Evolutionary conservation across 2,113 vertebrate species (phyloP).

Genomic region (Nothoprocta pentlandii): DNA sequence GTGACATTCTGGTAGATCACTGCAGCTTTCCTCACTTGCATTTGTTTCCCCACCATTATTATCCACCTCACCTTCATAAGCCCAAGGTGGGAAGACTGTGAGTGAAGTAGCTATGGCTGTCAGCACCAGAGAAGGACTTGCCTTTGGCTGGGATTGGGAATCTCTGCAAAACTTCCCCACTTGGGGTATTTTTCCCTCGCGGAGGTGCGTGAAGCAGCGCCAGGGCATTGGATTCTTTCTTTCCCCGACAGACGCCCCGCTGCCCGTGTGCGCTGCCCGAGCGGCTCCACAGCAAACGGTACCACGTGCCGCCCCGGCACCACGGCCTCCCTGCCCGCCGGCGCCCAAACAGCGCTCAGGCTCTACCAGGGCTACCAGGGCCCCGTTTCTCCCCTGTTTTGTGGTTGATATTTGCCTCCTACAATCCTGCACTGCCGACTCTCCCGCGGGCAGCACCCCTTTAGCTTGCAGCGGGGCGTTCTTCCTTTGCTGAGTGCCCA

Average conservation of each 20-base stretch:
- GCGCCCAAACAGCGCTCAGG: not conserved
- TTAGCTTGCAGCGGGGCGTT: not conserved
- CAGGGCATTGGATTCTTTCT: not conserved
- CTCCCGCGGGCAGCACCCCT: not conserved
- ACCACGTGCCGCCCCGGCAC: not conserved
- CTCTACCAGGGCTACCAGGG: too few species aligned
- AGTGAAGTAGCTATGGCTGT: not conserved
- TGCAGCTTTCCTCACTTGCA: not conserved
- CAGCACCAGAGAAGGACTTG: not conserved
- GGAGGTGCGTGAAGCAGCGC: not conserved
- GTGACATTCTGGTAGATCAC: not conserved
- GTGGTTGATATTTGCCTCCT: not conserved
- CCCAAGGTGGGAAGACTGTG: not conserved
- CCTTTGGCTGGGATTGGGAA: not conserved
- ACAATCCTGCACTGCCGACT: not conserved
- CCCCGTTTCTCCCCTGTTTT: not conserved
- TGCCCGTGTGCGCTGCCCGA: fast-evolving
- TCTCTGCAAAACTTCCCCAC: not conserved
- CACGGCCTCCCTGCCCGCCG: not conserved
- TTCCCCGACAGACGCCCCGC: not conserved
- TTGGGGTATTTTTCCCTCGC: not conserved
- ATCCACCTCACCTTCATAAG: not conserved
- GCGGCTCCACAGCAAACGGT: not conserved
- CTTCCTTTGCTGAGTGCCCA: not conserved
- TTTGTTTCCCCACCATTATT: not conserved